phyloP scores from a whole-genome alignment of 2,888 invertebrate genomes.

The Blastobasis adustella region DNA sequence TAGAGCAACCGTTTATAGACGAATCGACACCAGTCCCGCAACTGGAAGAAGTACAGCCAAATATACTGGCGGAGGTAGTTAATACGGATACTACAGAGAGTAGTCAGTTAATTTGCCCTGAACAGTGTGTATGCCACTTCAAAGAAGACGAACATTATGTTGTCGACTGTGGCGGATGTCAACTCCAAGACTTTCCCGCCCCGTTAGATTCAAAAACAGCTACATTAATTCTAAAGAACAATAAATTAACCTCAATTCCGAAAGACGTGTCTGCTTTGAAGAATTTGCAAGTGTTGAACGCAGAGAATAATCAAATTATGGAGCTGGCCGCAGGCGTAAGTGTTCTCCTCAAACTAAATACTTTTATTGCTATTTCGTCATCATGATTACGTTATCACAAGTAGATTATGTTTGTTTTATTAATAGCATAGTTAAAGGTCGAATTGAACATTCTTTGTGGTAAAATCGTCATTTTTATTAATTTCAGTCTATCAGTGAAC shows the following conservation, averaged over 20 bases:
- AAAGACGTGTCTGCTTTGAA: conserved; percentile 47
- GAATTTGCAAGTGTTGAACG: conserved; percentile 48
- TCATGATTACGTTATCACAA: background rate
- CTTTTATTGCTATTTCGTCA: background rate
- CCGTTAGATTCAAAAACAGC: conserved; percentile 49
- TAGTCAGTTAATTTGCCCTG: conserved; percentile 36
- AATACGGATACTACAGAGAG: conserved; percentile 14
- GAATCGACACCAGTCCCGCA: conserved; percentile 23
- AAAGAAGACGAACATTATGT: conserved; percentile 43
- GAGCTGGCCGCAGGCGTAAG: conserved; percentile 55
- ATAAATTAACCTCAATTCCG: conserved; percentile 55
- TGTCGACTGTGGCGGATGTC: conserved; percentile 66
- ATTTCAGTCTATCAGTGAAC: conserved; percentile 60
- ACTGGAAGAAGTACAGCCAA: conserved; percentile 39
- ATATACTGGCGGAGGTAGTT: conserved; percentile 20
- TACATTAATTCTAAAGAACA: conserved; percentile 52
- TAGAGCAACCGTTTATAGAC: conserved; percentile 35
- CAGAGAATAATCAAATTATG: conserved; percentile 51
- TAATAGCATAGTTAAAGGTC: background rate
- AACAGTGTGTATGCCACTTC: conserved; percentile 47
- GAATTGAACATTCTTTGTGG: too few relatives aligned
- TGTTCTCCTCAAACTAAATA: conserved; percentile 8
- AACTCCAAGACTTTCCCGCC: conserved; percentile 63
- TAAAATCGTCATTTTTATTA: conserved; percentile 1
- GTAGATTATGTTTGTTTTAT: background rate